These are phyloP conservation scores for Rhinolophus ferrumequinum DNA, from an alignment of 2,113 vertebrate genomes.

Conservation along the genomic window DNA sequence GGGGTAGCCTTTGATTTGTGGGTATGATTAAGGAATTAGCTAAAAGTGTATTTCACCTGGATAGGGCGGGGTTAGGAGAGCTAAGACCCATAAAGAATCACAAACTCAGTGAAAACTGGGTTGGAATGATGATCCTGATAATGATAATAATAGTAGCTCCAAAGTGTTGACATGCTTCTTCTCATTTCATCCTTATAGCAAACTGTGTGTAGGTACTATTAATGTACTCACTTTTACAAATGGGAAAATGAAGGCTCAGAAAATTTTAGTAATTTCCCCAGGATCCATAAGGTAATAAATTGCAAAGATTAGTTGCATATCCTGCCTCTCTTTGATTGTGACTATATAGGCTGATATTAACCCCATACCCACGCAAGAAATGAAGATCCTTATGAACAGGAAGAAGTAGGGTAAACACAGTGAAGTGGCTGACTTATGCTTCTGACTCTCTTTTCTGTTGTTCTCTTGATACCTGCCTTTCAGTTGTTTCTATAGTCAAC, in stretches of 20 bases:
- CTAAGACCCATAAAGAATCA: not conserved
- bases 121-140: not conserved
- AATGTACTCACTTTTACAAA: not conserved
- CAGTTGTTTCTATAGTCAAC: not conserved
- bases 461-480: not conserved
- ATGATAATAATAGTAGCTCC: not conserved
- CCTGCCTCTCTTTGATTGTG: not conserved
- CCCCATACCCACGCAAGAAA: not conserved
- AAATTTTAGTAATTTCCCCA: not conserved
- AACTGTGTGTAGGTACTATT: not conserved
- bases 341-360: not conserved
- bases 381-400: not conserved
- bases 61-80: not conserved
- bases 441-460: not conserved
- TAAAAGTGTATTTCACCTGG: not conserved
- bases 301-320: not conserved
- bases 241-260: not conserved
- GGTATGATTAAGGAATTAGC: not conserved
- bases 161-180: not conserved
- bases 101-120: not conserved
- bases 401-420: not conserved
- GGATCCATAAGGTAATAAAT: not conserved
- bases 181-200: not conserved
- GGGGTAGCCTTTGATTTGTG: not conserved
- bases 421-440: not conserved